Conservation (phyloP, 2,888 invertebrate species). For the Pyrgus malvae region DNA sequence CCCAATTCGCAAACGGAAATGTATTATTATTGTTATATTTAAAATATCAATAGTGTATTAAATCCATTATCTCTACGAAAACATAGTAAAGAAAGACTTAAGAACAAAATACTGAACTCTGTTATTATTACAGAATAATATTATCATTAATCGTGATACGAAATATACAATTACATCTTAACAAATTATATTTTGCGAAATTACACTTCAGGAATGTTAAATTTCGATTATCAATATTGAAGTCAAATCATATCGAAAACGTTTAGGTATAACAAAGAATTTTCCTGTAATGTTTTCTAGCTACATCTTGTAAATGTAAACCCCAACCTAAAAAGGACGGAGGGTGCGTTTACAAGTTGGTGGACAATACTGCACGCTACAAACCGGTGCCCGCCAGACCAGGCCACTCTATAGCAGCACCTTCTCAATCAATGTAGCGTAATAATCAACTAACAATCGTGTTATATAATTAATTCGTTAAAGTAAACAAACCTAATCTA, state of each 20-base stretch:
- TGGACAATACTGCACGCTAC: too few relatives aligned
- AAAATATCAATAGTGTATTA: background rate
- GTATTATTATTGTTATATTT: too few relatives aligned
- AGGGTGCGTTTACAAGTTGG: background rate
- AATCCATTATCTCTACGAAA: constrained; percentile 3
- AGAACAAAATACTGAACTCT: constrained; percentile 15
- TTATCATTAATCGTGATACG: constrained; percentile 10
- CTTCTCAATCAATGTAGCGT: too few relatives aligned
- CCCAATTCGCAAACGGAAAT: constrained; percentile 42
- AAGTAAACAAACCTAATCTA: too few relatives aligned
- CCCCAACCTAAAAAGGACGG: background rate
- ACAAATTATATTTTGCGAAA: background rate
- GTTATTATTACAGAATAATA: constrained; percentile 12
- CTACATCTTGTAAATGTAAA: background rate
- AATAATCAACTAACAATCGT: too few relatives aligned
- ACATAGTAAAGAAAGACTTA: constrained; percentile 7
- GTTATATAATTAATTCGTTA: background rate
- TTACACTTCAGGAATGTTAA: constrained; percentile 9
- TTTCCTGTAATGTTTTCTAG: background rate
- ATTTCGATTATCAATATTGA: constrained; percentile 9
- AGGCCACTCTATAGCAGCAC: too few relatives aligned
- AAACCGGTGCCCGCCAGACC: too few relatives aligned
- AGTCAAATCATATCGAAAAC: background rate
- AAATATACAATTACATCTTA: background rate
- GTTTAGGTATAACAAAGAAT: background rate